phyloP scores from a whole-genome alignment of 1,140 invertebrate genomes.

The Arion vulgaris region DNA sequence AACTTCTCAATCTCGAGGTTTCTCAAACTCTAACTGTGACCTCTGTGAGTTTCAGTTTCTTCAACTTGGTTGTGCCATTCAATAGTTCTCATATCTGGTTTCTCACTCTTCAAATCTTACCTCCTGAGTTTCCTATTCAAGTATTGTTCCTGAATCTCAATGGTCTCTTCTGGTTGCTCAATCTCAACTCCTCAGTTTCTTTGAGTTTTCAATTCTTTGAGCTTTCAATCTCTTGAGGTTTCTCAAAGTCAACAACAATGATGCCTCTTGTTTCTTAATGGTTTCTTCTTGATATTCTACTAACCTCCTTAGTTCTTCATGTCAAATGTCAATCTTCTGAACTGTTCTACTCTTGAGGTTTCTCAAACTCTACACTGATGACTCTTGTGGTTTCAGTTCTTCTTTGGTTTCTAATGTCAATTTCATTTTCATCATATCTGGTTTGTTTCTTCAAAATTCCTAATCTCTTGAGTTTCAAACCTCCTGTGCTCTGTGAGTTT shows the following conservation, averaged over 20 bases:
- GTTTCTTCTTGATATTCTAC: slow-evolving; percentile 35
- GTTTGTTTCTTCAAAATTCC: slow-evolving; percentile 16
- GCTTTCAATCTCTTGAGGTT: slow-evolving; percentile 38
- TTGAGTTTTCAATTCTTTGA: slow-evolving; percentile 25
- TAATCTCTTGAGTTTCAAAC: slow-evolving; percentile 29
- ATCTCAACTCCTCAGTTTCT: slow-evolving; percentile 21
- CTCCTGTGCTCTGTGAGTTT: slow-evolving; percentile 22
- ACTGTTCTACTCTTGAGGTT: slow-evolving; percentile 24
- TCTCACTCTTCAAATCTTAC: slow-evolving; percentile 30
- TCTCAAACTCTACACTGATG: slow-evolving; percentile 29
- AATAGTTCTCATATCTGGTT: background rate
- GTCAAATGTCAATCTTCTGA: slow-evolving; percentile 41
- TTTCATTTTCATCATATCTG: slow-evolving; percentile 7
- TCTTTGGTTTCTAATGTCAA: background rate
- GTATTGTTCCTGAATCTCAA: slow-evolving; percentile 27
- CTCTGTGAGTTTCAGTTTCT: slow-evolving; percentile 17
- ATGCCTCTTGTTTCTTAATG: slow-evolving; percentile 37
- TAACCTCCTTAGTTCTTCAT: slow-evolving; percentile 15
- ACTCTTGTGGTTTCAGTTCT: slow-evolving; percentile 3
- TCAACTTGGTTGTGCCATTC: slow-evolving; percentile 16
- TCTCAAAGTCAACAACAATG: slow-evolving; percentile 34
- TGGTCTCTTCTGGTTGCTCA: slow-evolving; percentile 35
- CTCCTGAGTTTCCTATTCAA: slow-evolving; percentile 32
- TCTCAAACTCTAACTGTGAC: too few species aligned
- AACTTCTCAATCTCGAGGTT: too few species aligned